Evolutionary conservation across 2,113 vertebrate species (phyloP), one percentile per base, ranked within the genome.

Genomic region (Bufo bufo): DNA sequence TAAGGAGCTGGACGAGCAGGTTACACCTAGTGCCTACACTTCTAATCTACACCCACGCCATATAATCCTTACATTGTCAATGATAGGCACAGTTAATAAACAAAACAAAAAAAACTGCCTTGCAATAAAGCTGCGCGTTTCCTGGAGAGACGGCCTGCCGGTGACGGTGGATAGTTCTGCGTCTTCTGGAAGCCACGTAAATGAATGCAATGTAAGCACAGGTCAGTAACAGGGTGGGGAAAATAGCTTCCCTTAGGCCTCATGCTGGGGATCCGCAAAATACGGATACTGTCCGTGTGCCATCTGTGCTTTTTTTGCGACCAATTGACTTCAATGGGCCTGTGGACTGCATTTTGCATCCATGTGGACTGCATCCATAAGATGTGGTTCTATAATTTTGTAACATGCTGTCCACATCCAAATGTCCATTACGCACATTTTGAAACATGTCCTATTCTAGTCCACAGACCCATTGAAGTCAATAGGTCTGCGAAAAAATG

Each of bases 41-140:
- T 82, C 66, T 65, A 66, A n/a, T 82, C 61, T 65, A 20, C 58
- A 66, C 61, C 81, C 20, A 82, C 81, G 47, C 61, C 12, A 11
- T 19, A 65, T 69, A 83, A 83, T 83, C 81, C 61, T 49, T 4
- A 65, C 19, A 45, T 65, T 65, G 19, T 82, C 80, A 82, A 47
- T 82, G 59, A 65, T 50, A 10, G 80, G 59, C 50, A 63, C 80
- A 50, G 59, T 23, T n/a, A 65, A 65, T 50, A 59, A 65, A 19
- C n/a, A 65, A 17, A 59, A 61, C 17, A 17, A 56, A 58, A 63
- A 43, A 33, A 52, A 3, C 8, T 50, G 56, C 78, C 7, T 16
- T 50, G n/a, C 43, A 12, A 79, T n/a, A 33, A 79, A 79, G 56
- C 33, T 8, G 7, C 10, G n/a, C 54, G 59, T 82, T 82, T 66